Conservation (phyloP, 23 tunicate genomes). For the Ciona savignyi region DNA sequence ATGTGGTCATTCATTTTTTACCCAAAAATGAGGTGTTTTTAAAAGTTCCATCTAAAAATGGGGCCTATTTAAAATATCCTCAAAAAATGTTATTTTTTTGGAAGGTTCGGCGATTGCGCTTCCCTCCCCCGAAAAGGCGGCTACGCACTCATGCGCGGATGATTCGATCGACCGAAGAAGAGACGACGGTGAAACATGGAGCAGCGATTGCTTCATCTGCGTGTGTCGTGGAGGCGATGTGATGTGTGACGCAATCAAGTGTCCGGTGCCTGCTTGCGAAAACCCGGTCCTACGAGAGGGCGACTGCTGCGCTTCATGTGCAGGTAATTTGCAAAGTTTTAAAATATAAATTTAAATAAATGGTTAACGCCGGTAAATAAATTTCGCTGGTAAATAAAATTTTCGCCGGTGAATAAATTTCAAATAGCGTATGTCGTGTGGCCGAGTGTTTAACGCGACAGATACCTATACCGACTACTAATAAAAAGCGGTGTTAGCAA, state of each 20-base stretch:
- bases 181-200: conserved; percentile 85
- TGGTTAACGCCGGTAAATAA: neutral
- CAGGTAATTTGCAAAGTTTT: conserved; percentile 48
- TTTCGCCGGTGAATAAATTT: no score
- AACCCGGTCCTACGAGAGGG: conserved; percentile 28
- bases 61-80: no score
- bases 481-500: no score
- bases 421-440: no score
- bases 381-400: neutral
- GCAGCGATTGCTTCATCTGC: conserved; percentile 53
- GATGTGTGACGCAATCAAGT: conserved; percentile 62
- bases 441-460: no score
- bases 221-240: conserved; percentile 62
- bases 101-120: neutral
- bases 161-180: conserved; percentile 6
- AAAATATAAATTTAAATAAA: neutral
- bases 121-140: neutral
- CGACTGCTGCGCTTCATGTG: conserved; percentile 52
- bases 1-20: no score
- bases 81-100: no score
- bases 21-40: no score
- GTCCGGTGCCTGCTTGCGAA: conserved; percentile 60
- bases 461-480: no score
- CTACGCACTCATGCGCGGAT: conserved; percentile 7
- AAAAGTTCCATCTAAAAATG: no score